Evolutionary conservation across 2,113 vertebrate genomes (phyloP).

Genomic region (Donacobius atricapilla): DNA sequence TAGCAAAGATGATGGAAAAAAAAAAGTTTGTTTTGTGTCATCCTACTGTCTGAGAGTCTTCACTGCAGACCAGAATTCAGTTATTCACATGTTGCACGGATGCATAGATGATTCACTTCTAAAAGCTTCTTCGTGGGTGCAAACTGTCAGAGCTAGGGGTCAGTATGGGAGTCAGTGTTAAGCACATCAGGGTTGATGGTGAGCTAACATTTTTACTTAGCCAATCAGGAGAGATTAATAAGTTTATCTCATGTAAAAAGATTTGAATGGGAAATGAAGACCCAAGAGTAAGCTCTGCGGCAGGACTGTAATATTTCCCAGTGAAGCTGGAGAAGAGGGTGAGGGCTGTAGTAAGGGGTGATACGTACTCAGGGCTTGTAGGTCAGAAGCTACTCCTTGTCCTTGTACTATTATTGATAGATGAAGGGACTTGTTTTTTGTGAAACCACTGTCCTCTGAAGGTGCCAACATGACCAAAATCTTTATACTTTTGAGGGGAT

Average conservation of each 20-base stretch:
- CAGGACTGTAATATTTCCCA: neutral
- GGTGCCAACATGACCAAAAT: neutral
- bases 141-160: neutral
- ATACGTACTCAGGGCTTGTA: neutral
- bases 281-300: neutral
- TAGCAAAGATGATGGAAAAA: neutral
- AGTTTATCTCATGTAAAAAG: neutral
- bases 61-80: neutral
- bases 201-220: neutral
- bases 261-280: neutral
- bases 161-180: too few species aligned
- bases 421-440: neutral
- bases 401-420: neutral
- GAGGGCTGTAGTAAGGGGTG: neutral
- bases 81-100: neutral
- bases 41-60: neutral
- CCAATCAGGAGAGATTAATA: neutral
- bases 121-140: neutral
- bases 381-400: neutral
- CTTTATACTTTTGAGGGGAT: neutral
- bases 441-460: neutral
- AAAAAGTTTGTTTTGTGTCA: neutral
- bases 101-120: neutral
- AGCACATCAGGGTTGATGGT: neutral
- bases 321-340: neutral